phyloP scores from a whole-genome alignment of 2,113 vertebrate genomes.

The Vidua chalybeata region DNA sequence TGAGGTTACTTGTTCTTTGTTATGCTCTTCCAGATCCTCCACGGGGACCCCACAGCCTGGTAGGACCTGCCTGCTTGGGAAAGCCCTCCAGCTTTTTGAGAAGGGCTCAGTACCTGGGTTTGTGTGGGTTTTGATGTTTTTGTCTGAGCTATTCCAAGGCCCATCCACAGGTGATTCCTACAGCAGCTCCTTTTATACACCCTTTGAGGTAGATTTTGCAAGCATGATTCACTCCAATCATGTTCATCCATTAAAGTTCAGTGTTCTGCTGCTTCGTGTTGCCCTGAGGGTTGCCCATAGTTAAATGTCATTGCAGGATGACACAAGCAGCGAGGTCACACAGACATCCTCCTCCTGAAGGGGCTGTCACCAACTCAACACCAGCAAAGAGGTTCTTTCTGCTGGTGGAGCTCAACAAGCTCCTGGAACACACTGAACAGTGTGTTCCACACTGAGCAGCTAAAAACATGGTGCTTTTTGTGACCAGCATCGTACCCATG shows the following conservation, averaged over 20 bases:
- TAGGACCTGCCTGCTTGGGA: neutral
- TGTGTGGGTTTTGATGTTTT: neutral
- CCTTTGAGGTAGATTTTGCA: neutral
- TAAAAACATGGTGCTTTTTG: neutral
- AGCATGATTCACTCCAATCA: neutral
- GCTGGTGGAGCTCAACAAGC: neutral
- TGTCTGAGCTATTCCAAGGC: neutral
- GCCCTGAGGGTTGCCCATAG: neutral
- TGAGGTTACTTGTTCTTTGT: neutral
- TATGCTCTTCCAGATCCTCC: neutral
- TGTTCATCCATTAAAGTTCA: neutral
- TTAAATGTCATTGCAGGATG: neutral
- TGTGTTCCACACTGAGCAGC: neutral
- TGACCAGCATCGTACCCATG: neutral
- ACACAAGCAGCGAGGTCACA: neutral
- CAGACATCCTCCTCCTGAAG: neutral
- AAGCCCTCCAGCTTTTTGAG: neutral
- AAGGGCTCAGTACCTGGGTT: neutral
- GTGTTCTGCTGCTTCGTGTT: neutral
- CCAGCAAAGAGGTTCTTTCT: neutral
- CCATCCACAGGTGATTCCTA: neutral
- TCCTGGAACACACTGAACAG: neutral
- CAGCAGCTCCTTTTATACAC: neutral
- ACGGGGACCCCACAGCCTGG: neutral
- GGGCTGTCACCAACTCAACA: neutral